Evolutionary conservation across 2,797 vertebrate species (phyloP).

Genomic region (Pantherophis alleghaniensis): DNA sequence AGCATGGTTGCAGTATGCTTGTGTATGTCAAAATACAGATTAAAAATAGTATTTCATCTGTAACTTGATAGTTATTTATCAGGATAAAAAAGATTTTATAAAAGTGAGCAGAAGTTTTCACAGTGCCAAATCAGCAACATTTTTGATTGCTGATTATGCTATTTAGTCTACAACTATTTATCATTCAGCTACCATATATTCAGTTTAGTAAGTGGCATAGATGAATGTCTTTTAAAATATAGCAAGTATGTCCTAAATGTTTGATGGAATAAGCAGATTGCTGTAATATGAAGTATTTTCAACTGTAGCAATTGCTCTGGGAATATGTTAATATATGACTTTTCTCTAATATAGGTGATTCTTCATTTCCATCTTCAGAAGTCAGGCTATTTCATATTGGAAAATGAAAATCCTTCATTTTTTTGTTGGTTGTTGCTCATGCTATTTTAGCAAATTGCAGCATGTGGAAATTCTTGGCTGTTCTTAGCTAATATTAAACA

Average conservation of each 20-base stretch:
- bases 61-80: not conserved
- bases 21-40: not conserved
- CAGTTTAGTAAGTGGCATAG: slow-evolving; percentile 6
- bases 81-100: not conserved
- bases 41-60: not conserved
- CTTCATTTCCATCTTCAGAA: not conserved
- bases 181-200: slow-evolving; percentile 10
- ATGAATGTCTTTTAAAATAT: not conserved
- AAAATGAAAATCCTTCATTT: not conserved
- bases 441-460: not conserved
- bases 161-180: slow-evolving; percentile 1
- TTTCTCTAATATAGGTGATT: not conserved
- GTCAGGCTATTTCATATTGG: not conserved
- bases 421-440: not conserved
- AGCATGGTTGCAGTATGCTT: not conserved
- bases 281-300: not conserved
- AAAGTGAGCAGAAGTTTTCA: not conserved
- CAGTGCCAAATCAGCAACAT: slow-evolving; percentile 6
- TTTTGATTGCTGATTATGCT: slow-evolving; percentile 4
- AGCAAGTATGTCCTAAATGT: not conserved
- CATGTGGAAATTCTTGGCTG: not conserved
- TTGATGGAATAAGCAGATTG: slow-evolving; percentile 13
- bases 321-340: not conserved
- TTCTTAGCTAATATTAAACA: not conserved
- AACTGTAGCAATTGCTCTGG: not conserved